phyloP scores from a whole-genome alignment of 2,113 vertebrate species.

The Proterorhinus semilunaris region DNA sequence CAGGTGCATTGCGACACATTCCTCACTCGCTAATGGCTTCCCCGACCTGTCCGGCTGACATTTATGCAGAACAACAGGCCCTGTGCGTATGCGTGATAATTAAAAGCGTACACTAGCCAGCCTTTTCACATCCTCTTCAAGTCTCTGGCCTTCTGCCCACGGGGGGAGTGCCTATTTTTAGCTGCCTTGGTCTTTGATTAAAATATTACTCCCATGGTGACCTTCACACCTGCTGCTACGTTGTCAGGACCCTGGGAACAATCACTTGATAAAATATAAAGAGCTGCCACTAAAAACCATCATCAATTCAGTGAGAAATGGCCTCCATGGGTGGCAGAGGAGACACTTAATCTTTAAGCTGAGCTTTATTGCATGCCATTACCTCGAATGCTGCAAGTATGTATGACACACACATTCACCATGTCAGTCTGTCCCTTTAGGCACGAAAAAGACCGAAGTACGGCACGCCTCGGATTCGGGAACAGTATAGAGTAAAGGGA shows the following conservation, averaged over 20 bases:
- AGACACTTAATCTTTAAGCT: not conserved
- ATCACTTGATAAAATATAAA: slow-evolving; percentile 55
- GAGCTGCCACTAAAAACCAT: slow-evolving; percentile 32
- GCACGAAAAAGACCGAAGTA: not conserved
- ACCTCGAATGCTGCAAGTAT: slow-evolving; percentile 1
- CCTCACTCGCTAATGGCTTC: slow-evolving; percentile 30
- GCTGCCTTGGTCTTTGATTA: slow-evolving; percentile 69
- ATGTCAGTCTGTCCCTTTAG: not conserved
- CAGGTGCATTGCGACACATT: slow-evolving; percentile 48
- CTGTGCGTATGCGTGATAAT: slow-evolving; percentile 58
- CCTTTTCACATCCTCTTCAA: slow-evolving; percentile 49
- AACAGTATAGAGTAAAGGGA: slow-evolving; percentile 19
- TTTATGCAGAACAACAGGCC: slow-evolving; percentile 47
- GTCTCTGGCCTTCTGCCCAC: slow-evolving; percentile 30
- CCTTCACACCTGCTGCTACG: slow-evolving; percentile 69
- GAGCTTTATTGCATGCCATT: not conserved
- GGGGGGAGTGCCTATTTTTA: slow-evolving; percentile 63
- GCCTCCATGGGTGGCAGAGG: not conserved
- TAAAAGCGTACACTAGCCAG: slow-evolving; percentile 42
- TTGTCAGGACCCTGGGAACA: slow-evolving; percentile 47
- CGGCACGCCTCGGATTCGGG: slow-evolving; percentile 16
- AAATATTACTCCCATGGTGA: slow-evolving; percentile 64
- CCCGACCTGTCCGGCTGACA: slow-evolving; percentile 49
- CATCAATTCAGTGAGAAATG: slow-evolving; percentile 46
- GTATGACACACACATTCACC: not conserved